phyloP scores from a whole-genome alignment of 2,888 invertebrate species.

The Lithophane leautieri region DNA sequence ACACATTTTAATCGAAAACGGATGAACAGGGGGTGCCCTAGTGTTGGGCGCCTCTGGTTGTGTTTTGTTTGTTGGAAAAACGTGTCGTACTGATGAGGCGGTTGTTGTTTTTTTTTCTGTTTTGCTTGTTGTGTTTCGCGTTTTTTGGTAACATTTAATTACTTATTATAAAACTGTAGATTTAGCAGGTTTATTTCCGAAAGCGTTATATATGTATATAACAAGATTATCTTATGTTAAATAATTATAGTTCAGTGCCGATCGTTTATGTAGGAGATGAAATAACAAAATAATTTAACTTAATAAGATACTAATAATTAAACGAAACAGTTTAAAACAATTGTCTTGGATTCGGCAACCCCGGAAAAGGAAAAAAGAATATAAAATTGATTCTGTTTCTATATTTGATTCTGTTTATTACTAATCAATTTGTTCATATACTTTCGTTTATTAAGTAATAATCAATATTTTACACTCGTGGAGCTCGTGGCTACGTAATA shows the following conservation, averaged over 20 bases:
- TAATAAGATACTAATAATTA: too few species aligned
- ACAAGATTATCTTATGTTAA: not conserved
- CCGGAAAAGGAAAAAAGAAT: not conserved
- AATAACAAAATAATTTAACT: not conserved
- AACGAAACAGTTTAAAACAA: not conserved
- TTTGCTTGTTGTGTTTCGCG: not conserved
- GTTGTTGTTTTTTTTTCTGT: constrained; percentile 9
- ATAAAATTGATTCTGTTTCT: too few species aligned
- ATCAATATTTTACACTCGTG: too few species aligned
- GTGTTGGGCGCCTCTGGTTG: constrained; percentile 51
- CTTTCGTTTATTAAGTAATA: too few species aligned
- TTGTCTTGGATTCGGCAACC: too few species aligned
- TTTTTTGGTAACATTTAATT: constrained; percentile 10
- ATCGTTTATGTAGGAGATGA: not conserved
- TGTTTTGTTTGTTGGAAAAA: constrained; percentile 54
- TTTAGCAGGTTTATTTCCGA: not conserved
- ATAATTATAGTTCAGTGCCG: not conserved
- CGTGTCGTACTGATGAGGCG: constrained; percentile 19
- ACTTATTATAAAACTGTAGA: too few species aligned
- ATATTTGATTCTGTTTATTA: too few species aligned
- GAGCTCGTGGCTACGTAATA: too few species aligned
- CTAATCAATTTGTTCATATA: too few species aligned
- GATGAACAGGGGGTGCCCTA: constrained; percentile 82
- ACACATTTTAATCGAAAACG: constrained; percentile 88
- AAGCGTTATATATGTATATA: not conserved